phyloP scores from a whole-genome alignment of 1,140 invertebrate genomes.

The Dicyema japonicum region DNA sequence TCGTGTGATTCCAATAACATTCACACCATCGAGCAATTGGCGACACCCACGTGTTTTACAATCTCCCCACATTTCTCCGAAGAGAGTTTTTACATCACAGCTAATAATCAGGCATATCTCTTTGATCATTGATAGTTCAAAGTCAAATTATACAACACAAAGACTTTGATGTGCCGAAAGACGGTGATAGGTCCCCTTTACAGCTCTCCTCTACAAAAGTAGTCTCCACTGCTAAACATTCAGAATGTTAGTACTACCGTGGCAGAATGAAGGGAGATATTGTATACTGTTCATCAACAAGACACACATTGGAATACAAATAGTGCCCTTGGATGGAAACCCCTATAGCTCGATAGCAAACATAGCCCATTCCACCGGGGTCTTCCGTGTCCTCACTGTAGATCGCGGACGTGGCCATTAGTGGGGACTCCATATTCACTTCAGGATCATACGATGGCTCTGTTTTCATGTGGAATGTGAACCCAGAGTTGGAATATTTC shows the following conservation, averaged over 20 bases:
- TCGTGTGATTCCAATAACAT: too few relatives aligned
- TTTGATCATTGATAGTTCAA: constrained; percentile 25
- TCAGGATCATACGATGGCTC: constrained; percentile 24
- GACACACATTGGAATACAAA: constrained; percentile 31
- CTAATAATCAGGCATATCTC: constrained; percentile 14
- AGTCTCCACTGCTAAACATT: constrained; percentile 5
- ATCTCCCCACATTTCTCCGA: constrained; percentile 17
- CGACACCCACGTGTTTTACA: constrained; percentile 25
- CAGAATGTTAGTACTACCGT: constrained; percentile 11
- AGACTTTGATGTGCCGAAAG: constrained; percentile 27
- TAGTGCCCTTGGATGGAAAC: constrained; percentile 34
- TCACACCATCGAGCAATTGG: constrained; percentile 29
- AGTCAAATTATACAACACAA: constrained; percentile 29
- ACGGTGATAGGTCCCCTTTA: constrained; percentile 31
- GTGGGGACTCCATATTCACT: constrained; percentile 26
- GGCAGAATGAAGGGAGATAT: constrained; percentile 7
- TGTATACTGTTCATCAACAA: constrained; percentile 27
- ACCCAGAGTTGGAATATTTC: constrained; percentile 17
- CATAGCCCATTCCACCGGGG: constrained; percentile 28
- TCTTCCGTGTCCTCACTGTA: constrained; percentile 13
- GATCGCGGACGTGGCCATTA: constrained; percentile 11
- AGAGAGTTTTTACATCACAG: constrained; percentile 16
- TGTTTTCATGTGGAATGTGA: constrained; percentile 28
- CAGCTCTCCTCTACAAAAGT: constrained; percentile 27
- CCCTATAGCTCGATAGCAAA: constrained; percentile 32